These are phyloP conservation scores for Oreochromis grahami DNA, from an alignment of 2,797 vertebrate species.

Conservation along the genomic window DNA sequence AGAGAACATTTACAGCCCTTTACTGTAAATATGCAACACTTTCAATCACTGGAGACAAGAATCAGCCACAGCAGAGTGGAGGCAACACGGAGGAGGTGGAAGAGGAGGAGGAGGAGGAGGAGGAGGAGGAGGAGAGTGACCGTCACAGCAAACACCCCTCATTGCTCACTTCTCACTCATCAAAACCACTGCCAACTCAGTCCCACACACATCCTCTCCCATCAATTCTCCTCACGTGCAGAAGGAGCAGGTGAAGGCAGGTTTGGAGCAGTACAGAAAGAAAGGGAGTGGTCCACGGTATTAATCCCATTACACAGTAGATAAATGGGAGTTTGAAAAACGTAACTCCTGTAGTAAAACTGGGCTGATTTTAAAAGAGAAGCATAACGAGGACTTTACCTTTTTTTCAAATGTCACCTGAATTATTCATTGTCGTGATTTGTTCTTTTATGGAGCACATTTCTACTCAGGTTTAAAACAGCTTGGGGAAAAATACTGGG, in stretches of 20 bases:
- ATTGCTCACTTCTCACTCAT: background rate
- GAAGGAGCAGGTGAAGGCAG: background rate
- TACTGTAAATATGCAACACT: background rate
- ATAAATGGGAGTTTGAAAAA: background rate
- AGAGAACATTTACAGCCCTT: background rate
- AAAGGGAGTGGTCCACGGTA: background rate
- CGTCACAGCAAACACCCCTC: constrained; percentile 14
- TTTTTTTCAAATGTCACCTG: background rate
- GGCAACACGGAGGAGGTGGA: background rate
- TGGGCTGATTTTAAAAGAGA: background rate
- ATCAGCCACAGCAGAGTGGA: background rate
- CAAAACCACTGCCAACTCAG: background rate
- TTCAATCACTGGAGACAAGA: background rate
- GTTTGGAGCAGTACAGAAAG: background rate
- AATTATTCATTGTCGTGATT: background rate
- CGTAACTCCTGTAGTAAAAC: background rate
- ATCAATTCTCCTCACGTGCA: background rate
- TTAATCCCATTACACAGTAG: background rate
- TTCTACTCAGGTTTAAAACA: background rate
- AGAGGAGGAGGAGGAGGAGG: background rate
- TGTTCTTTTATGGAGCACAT: background rate
- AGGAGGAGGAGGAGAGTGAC: constrained; percentile 4
- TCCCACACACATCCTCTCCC: background rate
- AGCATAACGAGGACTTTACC: background rate
- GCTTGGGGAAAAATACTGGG: background rate